Conservation (phyloP, 37 sponge, comb jelly and placozoan species). For the Hexactinellida sp. region DNA sequence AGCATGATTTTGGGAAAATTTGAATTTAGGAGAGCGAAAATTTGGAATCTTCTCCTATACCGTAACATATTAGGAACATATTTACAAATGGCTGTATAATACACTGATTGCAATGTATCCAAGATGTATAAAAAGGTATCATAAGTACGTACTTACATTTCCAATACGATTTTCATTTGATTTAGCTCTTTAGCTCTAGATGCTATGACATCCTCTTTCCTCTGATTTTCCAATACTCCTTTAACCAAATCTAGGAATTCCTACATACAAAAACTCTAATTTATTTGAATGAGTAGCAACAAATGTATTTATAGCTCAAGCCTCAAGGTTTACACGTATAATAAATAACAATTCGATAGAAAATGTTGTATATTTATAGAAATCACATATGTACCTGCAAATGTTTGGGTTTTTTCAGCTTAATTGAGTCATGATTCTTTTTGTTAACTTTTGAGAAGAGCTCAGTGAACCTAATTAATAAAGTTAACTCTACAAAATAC, state of each 20-base stretch:
- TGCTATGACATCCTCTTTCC: background rate
- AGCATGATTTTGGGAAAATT: no score
- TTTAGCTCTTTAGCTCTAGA: conserved; percentile 37
- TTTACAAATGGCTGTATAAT: no score
- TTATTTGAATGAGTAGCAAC: no score
- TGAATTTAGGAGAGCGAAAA: no score
- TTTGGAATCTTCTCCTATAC: no score
- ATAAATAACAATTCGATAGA: no score
- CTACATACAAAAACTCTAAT: background rate
- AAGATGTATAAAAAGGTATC: no score
- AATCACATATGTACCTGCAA: conserved; percentile 38
- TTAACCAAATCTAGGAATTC: background rate
- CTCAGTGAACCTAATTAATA: conserved; percentile 22
- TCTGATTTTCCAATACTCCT: background rate
- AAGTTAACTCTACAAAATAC: background rate
- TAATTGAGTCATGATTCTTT: conserved; percentile 37
- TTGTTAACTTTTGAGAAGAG: conserved; percentile 46
- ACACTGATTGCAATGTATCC: no score
- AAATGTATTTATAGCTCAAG: no score
- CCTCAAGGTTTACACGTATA: no score
- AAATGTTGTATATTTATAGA: no score
- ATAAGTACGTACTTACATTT: conserved; percentile 93
- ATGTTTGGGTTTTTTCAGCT: conserved; percentile 66
- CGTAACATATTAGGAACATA: no score
- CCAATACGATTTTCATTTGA: conserved; percentile 66